A percentile compares a stretch with the other conserved stretches of the same genome.
Evolutionary conservation across 2,888 invertebrate genomes (phyloP).

Genomic region (Campoplex capitator): DNA sequence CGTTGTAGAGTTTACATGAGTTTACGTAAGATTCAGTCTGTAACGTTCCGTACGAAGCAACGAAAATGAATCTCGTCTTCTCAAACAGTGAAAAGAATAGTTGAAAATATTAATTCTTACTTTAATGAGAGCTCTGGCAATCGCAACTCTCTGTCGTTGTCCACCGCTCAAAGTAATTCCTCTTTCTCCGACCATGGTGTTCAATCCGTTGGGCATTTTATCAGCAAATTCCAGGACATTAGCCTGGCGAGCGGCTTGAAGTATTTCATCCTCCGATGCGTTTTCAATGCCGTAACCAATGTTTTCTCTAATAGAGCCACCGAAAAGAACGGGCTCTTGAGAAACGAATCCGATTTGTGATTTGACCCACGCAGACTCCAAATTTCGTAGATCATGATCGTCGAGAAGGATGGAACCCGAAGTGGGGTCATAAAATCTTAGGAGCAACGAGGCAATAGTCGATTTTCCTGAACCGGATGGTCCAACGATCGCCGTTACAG

Average conservation of each 20-base stretch:
- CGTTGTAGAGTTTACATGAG: no score
- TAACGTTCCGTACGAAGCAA: not conserved
- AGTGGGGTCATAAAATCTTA: constrained; percentile 94
- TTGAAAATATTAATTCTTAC: constrained; percentile 84
- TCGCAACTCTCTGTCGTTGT: constrained; percentile 96
- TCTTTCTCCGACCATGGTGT: constrained; percentile 95
- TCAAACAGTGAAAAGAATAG: not conserved
- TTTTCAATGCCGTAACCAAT: constrained; percentile 93
- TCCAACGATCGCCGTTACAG: constrained; percentile 93
- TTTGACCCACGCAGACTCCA: constrained; percentile 95
- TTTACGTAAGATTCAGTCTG: not conserved
- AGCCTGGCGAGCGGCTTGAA: constrained; percentile 91
- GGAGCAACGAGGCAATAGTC: constrained; percentile 93
- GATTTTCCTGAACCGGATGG: constrained; percentile 98
- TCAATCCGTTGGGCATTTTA: constrained; percentile 89
- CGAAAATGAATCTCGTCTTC: no score
- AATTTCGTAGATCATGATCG: constrained; percentile 89
- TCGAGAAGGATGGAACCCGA: constrained; percentile 91
- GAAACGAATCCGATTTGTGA: constrained; percentile 95
- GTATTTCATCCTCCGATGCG: constrained; percentile 86
- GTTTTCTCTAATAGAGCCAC: constrained; percentile 95
- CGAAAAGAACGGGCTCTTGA: constrained; percentile 96
- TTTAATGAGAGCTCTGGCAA: constrained; percentile 96
- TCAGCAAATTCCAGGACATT: constrained; percentile 93
- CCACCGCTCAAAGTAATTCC: constrained; percentile 96